These are phyloP conservation scores for Tachina grossa DNA, from an alignment of 2,888 invertebrate genomes.

Conservation along the genomic window DNA sequence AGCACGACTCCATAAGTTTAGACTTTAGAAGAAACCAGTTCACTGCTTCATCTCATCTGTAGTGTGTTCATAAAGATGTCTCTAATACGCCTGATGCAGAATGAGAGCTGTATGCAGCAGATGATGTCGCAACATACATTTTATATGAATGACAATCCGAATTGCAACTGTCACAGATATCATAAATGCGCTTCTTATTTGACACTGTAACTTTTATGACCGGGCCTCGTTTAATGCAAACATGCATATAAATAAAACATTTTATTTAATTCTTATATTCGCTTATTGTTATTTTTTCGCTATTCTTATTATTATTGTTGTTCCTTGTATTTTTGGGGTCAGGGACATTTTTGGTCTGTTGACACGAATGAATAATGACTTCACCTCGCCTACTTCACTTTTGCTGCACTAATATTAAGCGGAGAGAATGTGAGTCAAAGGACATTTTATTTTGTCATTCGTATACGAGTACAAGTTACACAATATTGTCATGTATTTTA, in stretches of 20 bases:
- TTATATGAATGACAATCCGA: too few relatives aligned
- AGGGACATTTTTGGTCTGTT: conserved; percentile 70
- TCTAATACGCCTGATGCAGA: too few relatives aligned
- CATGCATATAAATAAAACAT: conserved; percentile 28
- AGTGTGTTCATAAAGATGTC: too few relatives aligned
- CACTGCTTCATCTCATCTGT: too few relatives aligned
- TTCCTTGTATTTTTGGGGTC: conserved; percentile 59
- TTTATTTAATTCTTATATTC: conserved; percentile 48
- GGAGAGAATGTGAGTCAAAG: conserved; percentile 21
- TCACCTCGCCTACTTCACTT: conserved; percentile 59
- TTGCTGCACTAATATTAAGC: conserved; percentile 13
- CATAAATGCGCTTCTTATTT: too few relatives aligned
- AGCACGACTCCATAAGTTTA: too few relatives aligned
- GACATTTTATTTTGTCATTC: conserved; percentile 48
- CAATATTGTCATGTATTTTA: conserved; percentile 23
- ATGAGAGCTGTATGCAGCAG: too few relatives aligned
- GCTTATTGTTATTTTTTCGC: conserved; percentile 37
- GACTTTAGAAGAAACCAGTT: too few relatives aligned
- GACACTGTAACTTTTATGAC: not conserved
- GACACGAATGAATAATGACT: conserved; percentile 68
- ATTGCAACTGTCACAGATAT: not conserved
- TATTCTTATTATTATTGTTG: not conserved
- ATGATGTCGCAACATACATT: too few relatives aligned
- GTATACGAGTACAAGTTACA: conserved; percentile 8
- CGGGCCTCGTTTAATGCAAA: not conserved